Evolutionary conservation across 2,888 invertebrate genomes (phyloP).

Genomic region (Rhamnusium bicolor): DNA sequence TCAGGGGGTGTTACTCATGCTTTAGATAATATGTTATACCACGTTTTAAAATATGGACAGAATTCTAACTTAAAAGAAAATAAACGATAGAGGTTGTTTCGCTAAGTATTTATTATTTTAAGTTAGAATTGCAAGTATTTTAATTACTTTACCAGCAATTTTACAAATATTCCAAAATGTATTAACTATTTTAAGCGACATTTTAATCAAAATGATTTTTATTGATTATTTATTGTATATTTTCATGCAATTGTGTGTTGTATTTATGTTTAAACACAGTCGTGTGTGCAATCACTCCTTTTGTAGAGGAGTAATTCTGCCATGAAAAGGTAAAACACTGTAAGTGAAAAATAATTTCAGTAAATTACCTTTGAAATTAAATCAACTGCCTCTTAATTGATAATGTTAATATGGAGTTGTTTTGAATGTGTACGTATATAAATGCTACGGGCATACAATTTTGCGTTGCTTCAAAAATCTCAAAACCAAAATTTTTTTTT

Average conservation of each 20-base stretch:
- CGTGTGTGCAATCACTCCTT: slow-evolving; percentile 60
- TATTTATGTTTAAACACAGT: slow-evolving; percentile 58
- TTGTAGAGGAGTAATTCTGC: slow-evolving; percentile 50
- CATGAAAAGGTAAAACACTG: no score
- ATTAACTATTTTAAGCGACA: slow-evolving; percentile 42
- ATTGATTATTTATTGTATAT: slow-evolving; percentile 54
- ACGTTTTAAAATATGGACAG: background rate
- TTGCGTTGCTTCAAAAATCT: no score
- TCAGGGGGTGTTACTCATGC: slow-evolving; percentile 26
- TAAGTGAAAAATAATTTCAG: no score
- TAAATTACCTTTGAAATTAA: no score
- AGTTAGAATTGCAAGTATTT: slow-evolving; percentile 20
- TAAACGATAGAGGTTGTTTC: background rate
- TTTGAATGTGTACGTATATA: no score
- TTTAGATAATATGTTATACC: slow-evolving; percentile 10
- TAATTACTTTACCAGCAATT: slow-evolving; percentile 26
- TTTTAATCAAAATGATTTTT: slow-evolving; percentile 53
- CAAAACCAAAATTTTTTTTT: no score
- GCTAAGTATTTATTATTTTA: slow-evolving; percentile 6
- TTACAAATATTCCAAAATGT: slow-evolving; percentile 42
- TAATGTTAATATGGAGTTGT: no score
- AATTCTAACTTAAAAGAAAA: slow-evolving; percentile 19
- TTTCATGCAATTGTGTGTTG: slow-evolving; percentile 60
- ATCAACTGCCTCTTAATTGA: no score
- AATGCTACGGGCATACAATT: no score